These are phyloP conservation scores for Mallotus villosus DNA, from an alignment of 2,797 vertebrate genomes.

Conservation along the genomic window DNA sequence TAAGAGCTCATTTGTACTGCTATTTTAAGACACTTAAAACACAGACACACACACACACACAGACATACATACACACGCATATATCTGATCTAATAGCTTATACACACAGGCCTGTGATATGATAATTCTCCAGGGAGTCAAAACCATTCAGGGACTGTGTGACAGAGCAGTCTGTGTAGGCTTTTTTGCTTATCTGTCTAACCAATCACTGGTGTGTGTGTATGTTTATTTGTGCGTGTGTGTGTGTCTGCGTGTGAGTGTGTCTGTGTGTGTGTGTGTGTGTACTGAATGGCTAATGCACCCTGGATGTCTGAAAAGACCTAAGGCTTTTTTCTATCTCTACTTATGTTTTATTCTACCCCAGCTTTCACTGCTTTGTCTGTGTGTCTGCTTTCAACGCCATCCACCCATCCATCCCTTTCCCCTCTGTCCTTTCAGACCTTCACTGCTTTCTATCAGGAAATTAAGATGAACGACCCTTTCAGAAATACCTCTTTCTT, in stretches of 20 bases:
- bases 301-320: slow-evolving; percentile 1
- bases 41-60: slow-evolving; percentile 10
- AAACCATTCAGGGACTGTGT: slow-evolving; percentile 6
- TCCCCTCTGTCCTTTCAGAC: not conserved
- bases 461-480: no score
- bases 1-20: slow-evolving; percentile 59
- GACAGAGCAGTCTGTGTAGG: not conserved
- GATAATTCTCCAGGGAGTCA: not conserved
- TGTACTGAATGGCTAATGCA: slow-evolving; percentile 18
- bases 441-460: not conserved
- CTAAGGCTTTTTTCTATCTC: not conserved
- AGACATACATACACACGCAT: slow-evolving; percentile 12
- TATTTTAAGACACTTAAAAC: slow-evolving; percentile 52
- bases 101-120: slow-evolving; percentile 3
- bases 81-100: not conserved
- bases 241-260: not conserved
- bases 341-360: not conserved
- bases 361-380: not conserved
- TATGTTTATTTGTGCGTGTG: not conserved
- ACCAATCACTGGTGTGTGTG: not conserved
- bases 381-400: not conserved
- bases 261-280: not conserved
- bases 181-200: no score
- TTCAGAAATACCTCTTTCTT: no score
- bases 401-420: not conserved